Percentiles rank a stretch among this genome's conserved stretches.
phyloP scores from a whole-genome alignment of 2,797 vertebrate genomes.

The Tokudaia muenninki region DNA sequence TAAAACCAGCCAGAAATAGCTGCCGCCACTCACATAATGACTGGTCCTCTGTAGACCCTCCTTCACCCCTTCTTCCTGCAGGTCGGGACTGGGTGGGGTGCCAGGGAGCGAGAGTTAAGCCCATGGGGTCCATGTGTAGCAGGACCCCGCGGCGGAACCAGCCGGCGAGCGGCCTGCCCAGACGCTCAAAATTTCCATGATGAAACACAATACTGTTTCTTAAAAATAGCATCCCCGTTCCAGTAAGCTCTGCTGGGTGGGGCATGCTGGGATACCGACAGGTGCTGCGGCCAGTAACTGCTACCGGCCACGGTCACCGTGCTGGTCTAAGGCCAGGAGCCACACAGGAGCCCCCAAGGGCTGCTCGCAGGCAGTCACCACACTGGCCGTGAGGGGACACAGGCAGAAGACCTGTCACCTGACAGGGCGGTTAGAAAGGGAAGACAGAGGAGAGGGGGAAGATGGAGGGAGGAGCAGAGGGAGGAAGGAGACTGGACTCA shows the following conservation, averaged over 20 bases:
- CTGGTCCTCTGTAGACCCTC: accelerated
- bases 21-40: neutral
- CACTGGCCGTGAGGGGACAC: accelerated
- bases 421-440: neutral
- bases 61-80: neutral
- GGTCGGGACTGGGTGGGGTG: neutral
- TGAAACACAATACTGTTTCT: slow-evolving; percentile 53
- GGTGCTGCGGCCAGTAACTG: neutral
- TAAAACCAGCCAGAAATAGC: neutral
- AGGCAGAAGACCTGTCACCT: too few relatives aligned
- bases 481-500: accelerated
- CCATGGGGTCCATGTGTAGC: neutral
- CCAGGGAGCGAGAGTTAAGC: neutral
- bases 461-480: accelerated
- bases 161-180: slow-evolving; percentile 24
- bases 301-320: neutral
- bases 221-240: slow-evolving; percentile 77
- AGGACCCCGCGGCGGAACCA: neutral
- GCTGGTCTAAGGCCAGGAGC: neutral
- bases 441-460: accelerated
- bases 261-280: neutral
- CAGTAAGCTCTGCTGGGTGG: neutral
- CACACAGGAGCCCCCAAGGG: neutral
- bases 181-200: slow-evolving; percentile 45
- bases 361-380: neutral